Percentiles rank a stretch among this genome's conserved stretches.
Conservation (phyloP, 2,888 invertebrate genomes). For the Yponomeuta plumbellus region DNA sequence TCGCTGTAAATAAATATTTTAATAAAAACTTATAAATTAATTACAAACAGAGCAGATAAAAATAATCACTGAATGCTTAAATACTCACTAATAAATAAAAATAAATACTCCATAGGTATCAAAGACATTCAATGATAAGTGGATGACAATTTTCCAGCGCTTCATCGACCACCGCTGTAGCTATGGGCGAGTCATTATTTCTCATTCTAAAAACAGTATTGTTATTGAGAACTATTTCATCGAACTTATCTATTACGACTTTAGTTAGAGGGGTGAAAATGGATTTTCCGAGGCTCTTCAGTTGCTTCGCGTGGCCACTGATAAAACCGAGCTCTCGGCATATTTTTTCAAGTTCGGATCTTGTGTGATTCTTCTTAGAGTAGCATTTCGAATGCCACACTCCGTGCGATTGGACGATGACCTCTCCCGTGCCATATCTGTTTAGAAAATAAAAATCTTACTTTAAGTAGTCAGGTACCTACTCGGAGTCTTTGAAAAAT, state of each 20-base stretch:
- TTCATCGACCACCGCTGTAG: conserved; percentile 39
- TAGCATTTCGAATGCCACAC: conserved; percentile 85
- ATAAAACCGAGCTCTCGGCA: conserved; percentile 79
- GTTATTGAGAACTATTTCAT: conserved; percentile 55
- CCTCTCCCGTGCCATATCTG: conserved; percentile 79
- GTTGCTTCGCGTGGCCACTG: conserved; percentile 69
- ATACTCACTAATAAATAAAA: background rate
- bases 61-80: background rate
- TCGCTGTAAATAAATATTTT: background rate
- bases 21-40: background rate
- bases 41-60: background rate
- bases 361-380: conserved; percentile 67
- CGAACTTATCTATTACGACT: conserved; percentile 50
- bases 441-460: conserved; percentile 26
- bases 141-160: conserved; percentile 52
- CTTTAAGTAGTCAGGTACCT: background rate
- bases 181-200: conserved; percentile 53
- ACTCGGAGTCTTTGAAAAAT: background rate
- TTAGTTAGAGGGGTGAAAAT: conserved; percentile 42
- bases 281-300: conserved; percentile 37
- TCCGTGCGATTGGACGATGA: conserved; percentile 80
- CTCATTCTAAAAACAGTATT: conserved; percentile 55
- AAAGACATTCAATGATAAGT: conserved; percentile 68
- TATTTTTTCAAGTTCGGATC: conserved; percentile 72
- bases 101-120: conserved; percentile 18